Percentiles rank a stretch among this genome's conserved stretches.
Conservation (phyloP, 2,113 vertebrate genomes). For the Gallinago undulata region DNA sequence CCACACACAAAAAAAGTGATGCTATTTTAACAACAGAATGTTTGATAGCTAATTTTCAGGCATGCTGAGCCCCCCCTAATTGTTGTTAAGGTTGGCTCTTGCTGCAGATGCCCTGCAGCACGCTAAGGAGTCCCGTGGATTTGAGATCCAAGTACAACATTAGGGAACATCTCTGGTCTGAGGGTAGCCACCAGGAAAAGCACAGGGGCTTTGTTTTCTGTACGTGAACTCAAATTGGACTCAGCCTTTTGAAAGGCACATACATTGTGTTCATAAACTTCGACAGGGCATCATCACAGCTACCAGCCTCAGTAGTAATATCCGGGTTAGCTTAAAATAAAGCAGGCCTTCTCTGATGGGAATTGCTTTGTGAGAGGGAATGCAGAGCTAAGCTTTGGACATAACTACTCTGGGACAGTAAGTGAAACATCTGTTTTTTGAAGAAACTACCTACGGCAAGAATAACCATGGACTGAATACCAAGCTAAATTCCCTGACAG, state of each 20-base stretch:
- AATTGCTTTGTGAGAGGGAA: not conserved
- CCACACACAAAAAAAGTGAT: not conserved
- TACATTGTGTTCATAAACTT: not conserved
- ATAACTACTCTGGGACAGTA: not conserved
- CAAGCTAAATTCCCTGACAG: not conserved
- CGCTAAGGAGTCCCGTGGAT: not conserved
- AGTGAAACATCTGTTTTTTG: not conserved
- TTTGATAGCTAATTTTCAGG: slow-evolving; percentile 3
- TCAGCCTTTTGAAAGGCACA: not conserved
- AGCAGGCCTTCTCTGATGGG: not conserved
- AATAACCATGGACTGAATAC: not conserved
- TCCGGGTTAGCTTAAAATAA: not conserved
- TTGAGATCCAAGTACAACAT: not conserved
- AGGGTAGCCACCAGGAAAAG: not conserved
- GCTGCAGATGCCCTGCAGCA: not conserved
- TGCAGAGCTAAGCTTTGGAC: not conserved
- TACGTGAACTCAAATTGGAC: not conserved
- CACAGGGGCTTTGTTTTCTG: not conserved
- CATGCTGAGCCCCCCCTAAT: not conserved
- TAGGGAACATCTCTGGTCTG: not conserved
- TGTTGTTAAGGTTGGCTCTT: not conserved
- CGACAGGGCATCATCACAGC: not conserved
- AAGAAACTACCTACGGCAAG: not conserved
- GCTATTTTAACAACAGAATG: slow-evolving; percentile 1
- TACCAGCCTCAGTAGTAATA: not conserved